Base-by-base conservation (phyloP, 2,888 invertebrate genomes). In the Leucophenga maculata region DNA sequence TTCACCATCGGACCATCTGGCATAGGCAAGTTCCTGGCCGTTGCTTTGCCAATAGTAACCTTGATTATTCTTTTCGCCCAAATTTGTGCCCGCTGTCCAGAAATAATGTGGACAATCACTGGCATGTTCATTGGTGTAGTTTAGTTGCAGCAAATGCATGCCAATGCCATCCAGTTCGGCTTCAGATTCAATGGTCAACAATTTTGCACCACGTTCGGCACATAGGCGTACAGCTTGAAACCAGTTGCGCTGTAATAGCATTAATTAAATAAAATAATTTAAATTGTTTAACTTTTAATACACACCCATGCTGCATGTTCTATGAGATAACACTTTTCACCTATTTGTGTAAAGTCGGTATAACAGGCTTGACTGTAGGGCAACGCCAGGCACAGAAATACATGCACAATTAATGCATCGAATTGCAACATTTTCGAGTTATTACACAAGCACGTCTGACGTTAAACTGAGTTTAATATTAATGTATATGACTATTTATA, bases 31-130 rank as follows among this genome's bases (percentile, higher is more conserved):
- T 1, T 55, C 26, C 22, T 55, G 6, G 26, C 55, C 55, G 11
- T 16, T 55, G 9, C 20, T 55, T 6, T 55, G 55, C 55, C 55
- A 55, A 55, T 55, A 55, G 14, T 55, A 55, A 13, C 14, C 14
- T 11, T 4, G 2, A 14, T 22, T 50, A 50, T 16, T 8, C 14
- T 20, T 55, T 3, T 14, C 0, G 14, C 22, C 22, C 55, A 22
- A 11, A 55, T 55, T 55, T 20, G 55, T 55, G 3, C 55, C 55
- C 6, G 55, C 26, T 11, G 55, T 55, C 55, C 55, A 55, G 26
- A 55, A 55, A 13, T 55, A 55, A 55, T 55, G 9, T 6, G 55
- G 26, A 3, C 4, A 9, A 9, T 55, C 26, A 13, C 20, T 20
- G 26, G 6, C 9, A 55, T 55, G 55, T 26, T 55, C 55, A 11